These are phyloP conservation scores for Orientallactaga bullata DNA, from an alignment of 2,113 vertebrate species.

Conservation along the genomic window DNA sequence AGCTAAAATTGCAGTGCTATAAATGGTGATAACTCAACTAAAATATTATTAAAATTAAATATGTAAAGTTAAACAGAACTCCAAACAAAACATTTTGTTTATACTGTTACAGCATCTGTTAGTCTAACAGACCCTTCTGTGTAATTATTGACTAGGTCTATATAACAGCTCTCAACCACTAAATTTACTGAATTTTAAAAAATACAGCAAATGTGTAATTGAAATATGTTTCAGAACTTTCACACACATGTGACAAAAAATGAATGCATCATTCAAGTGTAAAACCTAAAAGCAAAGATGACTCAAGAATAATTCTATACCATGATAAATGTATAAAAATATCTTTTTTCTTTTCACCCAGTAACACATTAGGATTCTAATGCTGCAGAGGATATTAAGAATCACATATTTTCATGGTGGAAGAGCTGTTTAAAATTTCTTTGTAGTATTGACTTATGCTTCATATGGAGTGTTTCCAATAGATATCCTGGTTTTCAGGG, in stretches of 20 bases:
- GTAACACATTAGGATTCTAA: not conserved
- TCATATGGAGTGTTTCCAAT: not conserved
- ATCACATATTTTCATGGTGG: not conserved
- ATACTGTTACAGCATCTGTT: conserved; percentile 84
- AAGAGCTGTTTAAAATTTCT: not conserved
- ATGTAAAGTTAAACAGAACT: conserved; percentile 85
- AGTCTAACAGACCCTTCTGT: conserved; percentile 84
- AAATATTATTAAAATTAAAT: conserved; percentile 86
- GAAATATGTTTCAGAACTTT: conserved; percentile 76
- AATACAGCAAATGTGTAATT: conserved; percentile 73
- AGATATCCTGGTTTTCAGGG: not conserved
- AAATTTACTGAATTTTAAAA: conserved; percentile 77
- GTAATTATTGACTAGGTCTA: conserved; percentile 85
- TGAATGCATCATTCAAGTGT: conserved; percentile 63
- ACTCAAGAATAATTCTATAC: conserved; percentile 34
- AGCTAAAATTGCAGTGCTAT: conserved; percentile 77
- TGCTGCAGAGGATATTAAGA: not conserved
- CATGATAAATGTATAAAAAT: conserved; percentile 23
- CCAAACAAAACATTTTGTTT: conserved; percentile 85
- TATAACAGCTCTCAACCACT: conserved; percentile 76
- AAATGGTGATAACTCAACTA: conserved; percentile 82
- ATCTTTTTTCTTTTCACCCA: not conserved
- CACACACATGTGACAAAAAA: conserved; percentile 68
- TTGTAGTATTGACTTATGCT: not conserved
- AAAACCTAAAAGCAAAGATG: conserved; percentile 41